Conservation (phyloP, 2,113 vertebrate species). For the Daboia siamensis region DNA sequence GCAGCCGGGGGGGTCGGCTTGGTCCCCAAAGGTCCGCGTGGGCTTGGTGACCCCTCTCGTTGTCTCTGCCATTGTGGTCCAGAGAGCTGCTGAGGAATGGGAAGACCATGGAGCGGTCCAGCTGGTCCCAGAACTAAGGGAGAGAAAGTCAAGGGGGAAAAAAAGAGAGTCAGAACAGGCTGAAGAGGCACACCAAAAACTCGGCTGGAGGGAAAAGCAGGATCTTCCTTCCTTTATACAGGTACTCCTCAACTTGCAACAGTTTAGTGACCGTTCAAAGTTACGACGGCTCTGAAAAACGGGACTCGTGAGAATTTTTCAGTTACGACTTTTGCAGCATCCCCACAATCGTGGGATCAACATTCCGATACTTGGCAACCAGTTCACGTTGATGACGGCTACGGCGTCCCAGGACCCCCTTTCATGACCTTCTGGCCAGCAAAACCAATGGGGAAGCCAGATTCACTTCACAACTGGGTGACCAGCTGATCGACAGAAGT, state of each 20-base stretch:
- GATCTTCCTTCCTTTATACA: neutral
- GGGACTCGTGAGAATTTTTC: too few species aligned
- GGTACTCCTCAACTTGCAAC: neutral
- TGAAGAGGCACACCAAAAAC: neutral
- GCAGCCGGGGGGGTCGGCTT: slow-evolving; percentile 81
- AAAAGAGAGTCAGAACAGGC: neutral
- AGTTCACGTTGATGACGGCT: too few species aligned
- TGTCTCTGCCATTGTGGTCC: slow-evolving; percentile 79
- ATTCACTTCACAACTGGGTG: too few species aligned
- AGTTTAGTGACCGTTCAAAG: too few species aligned
- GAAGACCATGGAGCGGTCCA: slow-evolving; percentile 73
- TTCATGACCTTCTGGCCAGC: too few species aligned
- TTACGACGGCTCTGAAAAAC: too few species aligned
- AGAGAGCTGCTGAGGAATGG: slow-evolving; percentile 70
- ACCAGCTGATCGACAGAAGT: too few species aligned
- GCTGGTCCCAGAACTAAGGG: slow-evolving; percentile 85
- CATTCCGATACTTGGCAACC: too few species aligned
- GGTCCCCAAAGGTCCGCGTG: slow-evolving; percentile 86
- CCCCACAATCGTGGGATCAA: too few species aligned
- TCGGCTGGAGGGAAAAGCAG: neutral
- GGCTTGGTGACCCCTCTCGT: slow-evolving; percentile 68
- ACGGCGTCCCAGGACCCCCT: too few species aligned
- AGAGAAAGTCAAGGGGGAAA: neutral
- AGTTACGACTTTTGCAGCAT: too few species aligned
- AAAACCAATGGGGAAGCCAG: too few species aligned